Conservation (phyloP, 2,797 vertebrate species). For the Mormyrops boulengeri region DNA sequence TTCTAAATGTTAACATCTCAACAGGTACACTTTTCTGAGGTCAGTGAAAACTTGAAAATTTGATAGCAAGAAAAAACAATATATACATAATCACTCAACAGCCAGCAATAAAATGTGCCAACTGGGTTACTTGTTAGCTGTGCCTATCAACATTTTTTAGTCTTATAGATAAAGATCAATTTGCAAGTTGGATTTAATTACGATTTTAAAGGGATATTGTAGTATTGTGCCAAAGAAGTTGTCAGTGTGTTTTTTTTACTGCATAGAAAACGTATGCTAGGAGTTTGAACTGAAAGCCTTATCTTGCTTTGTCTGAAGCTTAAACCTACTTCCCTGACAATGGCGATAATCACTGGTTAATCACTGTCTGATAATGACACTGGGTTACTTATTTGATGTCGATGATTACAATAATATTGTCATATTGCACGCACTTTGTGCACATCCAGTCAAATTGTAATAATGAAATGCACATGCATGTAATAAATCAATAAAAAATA, state of each 20-base stretch:
- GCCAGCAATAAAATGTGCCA: neutral
- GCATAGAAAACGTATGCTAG: neutral
- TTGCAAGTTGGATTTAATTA: neutral
- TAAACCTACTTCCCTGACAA: neutral
- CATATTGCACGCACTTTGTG: neutral
- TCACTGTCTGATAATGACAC: neutral
- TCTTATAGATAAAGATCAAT: neutral
- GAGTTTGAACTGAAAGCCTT: neutral
- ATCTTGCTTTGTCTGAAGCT: neutral
- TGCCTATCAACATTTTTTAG: neutral
- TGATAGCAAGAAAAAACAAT: neutral
- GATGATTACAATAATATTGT: neutral
- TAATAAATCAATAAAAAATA: no score
- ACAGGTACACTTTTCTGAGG: neutral
- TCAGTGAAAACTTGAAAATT: neutral
- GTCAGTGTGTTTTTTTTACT: neutral
- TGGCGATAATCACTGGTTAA: neutral
- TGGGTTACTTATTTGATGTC: neutral
- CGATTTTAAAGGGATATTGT: neutral
- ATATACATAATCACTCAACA: neutral
- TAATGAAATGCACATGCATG: no score
- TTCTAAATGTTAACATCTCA: neutral
- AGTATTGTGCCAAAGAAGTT: neutral
- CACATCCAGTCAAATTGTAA: neutral
- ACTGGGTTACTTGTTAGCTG: neutral